Evolutionary conservation across 2,888 invertebrate genomes (phyloP).

Genomic region (Trachelus tabidus): DNA sequence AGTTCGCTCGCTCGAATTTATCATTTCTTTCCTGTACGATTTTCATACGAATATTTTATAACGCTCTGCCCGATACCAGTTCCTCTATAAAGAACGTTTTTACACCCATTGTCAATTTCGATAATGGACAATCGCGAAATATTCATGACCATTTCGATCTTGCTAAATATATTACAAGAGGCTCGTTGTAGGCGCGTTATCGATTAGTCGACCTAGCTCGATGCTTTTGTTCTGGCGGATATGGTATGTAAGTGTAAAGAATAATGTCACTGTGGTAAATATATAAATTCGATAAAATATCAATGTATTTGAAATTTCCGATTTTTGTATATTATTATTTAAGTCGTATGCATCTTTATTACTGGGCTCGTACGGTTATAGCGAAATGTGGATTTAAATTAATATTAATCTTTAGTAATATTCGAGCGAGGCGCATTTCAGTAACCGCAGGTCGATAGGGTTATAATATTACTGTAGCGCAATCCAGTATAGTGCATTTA

Average conservation of each 20-base stretch:
- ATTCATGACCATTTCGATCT: neutral
- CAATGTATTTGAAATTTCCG: neutral
- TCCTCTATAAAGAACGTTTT: neutral
- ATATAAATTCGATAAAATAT: too few species aligned
- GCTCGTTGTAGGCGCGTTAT: neutral
- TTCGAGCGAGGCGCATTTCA: too few species aligned
- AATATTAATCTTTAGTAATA: too few species aligned
- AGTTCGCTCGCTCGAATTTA: neutral
- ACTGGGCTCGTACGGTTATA: neutral
- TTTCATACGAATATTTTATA: neutral
- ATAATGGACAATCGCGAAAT: neutral
- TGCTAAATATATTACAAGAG: neutral
- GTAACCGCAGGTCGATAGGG: too few species aligned
- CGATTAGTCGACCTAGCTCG: neutral
- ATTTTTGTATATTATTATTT: too few species aligned
- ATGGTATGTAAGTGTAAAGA: too few species aligned
- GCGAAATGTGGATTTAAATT: too few species aligned
- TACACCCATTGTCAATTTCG: neutral
- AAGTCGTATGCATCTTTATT: too few species aligned
- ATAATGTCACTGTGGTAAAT: too few species aligned
- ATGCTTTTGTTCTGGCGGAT: neutral
- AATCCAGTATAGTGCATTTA: too few species aligned
- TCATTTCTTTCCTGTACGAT: neutral
- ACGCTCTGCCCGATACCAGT: neutral
- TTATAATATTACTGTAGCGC: too few species aligned